Conservation (phyloP, 2,888 invertebrate genomes). For the Acleris cristana region DNA sequence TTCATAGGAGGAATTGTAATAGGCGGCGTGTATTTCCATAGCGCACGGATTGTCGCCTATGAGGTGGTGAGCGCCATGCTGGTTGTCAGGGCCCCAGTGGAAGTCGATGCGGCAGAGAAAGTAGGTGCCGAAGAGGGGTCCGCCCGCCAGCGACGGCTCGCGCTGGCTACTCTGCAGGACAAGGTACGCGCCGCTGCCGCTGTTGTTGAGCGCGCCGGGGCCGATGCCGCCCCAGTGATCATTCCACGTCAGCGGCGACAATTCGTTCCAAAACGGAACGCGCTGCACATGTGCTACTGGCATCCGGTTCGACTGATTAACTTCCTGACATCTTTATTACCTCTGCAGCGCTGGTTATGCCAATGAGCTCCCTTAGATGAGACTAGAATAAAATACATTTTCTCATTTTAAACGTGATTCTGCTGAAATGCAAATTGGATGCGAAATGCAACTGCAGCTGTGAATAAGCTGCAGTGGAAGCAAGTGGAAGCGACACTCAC, state of each 20-base stretch:
- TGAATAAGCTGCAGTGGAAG: constrained; percentile 8
- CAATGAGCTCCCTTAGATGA: constrained; percentile 16
- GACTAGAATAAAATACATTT: constrained; percentile 15
- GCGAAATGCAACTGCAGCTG: constrained; percentile 21
- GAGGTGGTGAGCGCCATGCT: constrained; percentile 18
- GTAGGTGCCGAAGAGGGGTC: constrained; percentile 18
- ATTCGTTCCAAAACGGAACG: constrained; percentile 29
- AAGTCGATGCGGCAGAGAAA: constrained; percentile 15
- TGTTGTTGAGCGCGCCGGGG: constrained; percentile 3
- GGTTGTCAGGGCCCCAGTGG: constrained; percentile 24
- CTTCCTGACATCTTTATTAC: constrained; percentile 26
- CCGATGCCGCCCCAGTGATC: constrained; percentile 18
- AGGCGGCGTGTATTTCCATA: constrained; percentile 27
- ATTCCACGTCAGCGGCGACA: constrained; percentile 16
- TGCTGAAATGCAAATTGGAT: constrained; percentile 5
- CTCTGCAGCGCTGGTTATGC: neutral
- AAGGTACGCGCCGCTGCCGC: neutral
- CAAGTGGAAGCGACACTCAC: no score
- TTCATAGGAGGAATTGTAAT: constrained; percentile 25
- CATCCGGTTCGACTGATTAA: constrained; percentile 9
- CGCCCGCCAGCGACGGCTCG: constrained; percentile 6
- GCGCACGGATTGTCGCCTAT: constrained; percentile 18
- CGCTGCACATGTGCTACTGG: constrained; percentile 10
- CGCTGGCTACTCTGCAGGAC: neutral
- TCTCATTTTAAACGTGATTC: constrained; percentile 19